Evolutionary conservation across 2,797 vertebrate genomes (phyloP).

Genomic region (Perodicticus potto): DNA sequence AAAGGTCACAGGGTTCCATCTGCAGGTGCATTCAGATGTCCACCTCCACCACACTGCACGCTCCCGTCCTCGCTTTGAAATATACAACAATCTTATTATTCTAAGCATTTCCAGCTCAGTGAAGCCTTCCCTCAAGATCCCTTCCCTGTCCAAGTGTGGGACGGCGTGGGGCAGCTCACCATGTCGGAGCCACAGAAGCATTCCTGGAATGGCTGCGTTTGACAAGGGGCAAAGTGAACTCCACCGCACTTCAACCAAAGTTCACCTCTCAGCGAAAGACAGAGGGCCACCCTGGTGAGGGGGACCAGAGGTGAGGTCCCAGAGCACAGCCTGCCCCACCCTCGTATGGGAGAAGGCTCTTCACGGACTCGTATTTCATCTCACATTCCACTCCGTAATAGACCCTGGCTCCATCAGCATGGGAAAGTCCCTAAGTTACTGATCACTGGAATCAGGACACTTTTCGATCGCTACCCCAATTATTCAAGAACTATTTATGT

Average conservation of each 20-base stretch:
- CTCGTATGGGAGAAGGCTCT: neutral
- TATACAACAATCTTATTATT: neutral
- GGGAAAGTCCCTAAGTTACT: neutral
- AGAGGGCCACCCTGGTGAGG: neutral
- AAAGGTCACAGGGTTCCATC: neutral
- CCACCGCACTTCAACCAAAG: neutral
- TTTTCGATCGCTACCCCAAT: neutral
- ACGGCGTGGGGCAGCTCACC: neutral
- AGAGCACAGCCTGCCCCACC: neutral
- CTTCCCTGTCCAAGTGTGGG: neutral
- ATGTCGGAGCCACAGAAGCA: neutral
- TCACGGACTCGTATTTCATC: neutral
- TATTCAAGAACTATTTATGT: neutral
- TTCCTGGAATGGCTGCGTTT: neutral
- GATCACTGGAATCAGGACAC: neutral
- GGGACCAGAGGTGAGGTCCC: neutral
- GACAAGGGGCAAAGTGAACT: neutral
- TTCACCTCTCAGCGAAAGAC: neutral
- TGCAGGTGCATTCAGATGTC: neutral
- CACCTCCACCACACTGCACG: neutral
- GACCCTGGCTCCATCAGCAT: neutral
- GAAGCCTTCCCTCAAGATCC: neutral
- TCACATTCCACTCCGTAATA: neutral
- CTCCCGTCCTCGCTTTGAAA: neutral
- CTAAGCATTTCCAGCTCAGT: neutral